phyloP scores from a whole-genome alignment of 2,113 vertebrate species.

The Panthera tigris region DNA sequence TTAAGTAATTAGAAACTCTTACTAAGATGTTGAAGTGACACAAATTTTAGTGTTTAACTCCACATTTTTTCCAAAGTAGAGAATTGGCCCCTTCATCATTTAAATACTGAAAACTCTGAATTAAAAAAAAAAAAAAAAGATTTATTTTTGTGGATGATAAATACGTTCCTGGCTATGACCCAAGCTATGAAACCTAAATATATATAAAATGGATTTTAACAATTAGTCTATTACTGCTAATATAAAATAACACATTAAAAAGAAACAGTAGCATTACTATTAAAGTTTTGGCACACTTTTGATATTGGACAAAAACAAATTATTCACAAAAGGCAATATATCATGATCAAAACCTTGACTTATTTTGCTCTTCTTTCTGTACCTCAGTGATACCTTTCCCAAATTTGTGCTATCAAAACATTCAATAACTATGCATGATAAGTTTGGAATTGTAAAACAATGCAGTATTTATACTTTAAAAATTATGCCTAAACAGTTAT shows the following conservation, averaged over 20 bases:
- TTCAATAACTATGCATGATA: neutral
- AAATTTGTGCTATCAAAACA: neutral
- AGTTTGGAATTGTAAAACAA: slow-evolving; percentile 2
- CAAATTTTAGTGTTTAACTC: neutral
- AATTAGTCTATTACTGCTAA: neutral
- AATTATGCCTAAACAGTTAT: neutral
- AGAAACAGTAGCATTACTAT: neutral
- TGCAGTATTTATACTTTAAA: slow-evolving; percentile 1
- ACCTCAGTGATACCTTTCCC: neutral
- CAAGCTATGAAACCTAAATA: neutral
- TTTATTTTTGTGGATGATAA: neutral
- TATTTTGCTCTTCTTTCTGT: neutral
- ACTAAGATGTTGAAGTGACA: neutral
- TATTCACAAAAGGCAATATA: neutral
- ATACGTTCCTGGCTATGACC: neutral
- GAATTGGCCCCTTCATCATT: neutral
- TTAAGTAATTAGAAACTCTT: neutral
- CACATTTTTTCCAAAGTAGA: neutral
- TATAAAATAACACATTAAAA: neutral
- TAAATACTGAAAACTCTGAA: neutral
- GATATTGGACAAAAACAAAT: neutral
- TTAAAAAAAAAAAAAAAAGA: neutral
- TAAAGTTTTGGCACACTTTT: neutral
- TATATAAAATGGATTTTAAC: neutral
- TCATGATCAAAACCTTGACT: neutral